Conservation (phyloP, 1,140 invertebrate genomes). For the Bathynomus jamesi region DNA sequence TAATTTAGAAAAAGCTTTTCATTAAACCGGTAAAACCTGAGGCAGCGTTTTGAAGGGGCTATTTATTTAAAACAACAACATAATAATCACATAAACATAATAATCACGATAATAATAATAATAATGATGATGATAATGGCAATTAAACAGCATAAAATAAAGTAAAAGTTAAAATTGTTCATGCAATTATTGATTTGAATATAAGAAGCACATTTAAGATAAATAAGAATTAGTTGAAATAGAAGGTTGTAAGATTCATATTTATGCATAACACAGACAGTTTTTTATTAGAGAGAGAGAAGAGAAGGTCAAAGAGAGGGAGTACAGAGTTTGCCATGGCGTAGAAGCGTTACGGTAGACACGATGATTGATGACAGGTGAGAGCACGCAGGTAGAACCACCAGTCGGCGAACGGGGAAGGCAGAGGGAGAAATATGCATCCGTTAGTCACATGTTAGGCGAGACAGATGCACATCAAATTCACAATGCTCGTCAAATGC, state of each 20-base stretch:
- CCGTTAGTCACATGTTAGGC: slow-evolving; percentile 20
- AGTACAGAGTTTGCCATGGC: slow-evolving; percentile 14
- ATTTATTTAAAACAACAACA: background rate
- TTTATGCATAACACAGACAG: no score
- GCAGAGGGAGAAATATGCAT: slow-evolving; percentile 24
- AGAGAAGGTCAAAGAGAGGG: slow-evolving; percentile 4
- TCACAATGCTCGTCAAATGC: background rate
- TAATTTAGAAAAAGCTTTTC: slow-evolving; percentile 36
- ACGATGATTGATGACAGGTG: slow-evolving; percentile 11
- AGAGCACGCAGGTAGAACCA: slow-evolving; percentile 19
- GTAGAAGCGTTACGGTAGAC: slow-evolving; percentile 25
- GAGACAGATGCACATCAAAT: slow-evolving; percentile 3
- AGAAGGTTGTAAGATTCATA: no score
- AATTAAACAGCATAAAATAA: background rate
- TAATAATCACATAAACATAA: slow-evolving; percentile 5
- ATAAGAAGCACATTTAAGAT: background rate
- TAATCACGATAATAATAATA: background rate
- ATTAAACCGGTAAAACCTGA: slow-evolving; percentile 36
- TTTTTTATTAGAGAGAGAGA: slow-evolving; percentile 24
- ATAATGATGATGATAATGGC: slow-evolving; percentile 5
- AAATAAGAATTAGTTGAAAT: slow-evolving; percentile 1
- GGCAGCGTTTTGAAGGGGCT: slow-evolving; percentile 37
- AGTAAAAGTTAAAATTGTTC: background rate
- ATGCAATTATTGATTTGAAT: background rate
- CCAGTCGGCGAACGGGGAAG: slow-evolving; percentile 17